A percentile compares a stretch with the other conserved stretches of the same genome.
Conservation (phyloP, 2,113 vertebrate genomes). For the Notarius quadriscutis region DNA sequence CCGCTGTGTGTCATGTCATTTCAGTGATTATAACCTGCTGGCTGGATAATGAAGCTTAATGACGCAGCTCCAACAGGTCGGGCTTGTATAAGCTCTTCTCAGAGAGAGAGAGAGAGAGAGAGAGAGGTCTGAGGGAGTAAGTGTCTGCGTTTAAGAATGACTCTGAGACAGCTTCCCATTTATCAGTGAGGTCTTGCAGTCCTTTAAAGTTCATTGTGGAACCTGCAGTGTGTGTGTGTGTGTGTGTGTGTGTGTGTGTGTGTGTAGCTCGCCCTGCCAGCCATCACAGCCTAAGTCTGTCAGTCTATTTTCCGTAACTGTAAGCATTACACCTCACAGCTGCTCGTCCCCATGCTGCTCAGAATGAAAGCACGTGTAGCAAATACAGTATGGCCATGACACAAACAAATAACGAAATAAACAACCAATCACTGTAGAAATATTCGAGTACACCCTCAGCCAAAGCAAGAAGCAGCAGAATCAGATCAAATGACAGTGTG, state of each 20-base stretch:
- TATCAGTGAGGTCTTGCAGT: slow-evolving; percentile 58
- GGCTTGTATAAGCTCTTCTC: neutral
- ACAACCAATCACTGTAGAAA: neutral
- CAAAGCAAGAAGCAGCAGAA: neutral
- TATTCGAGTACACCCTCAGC: neutral
- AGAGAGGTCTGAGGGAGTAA: slow-evolving; percentile 9
- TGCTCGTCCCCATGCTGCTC: slow-evolving; percentile 19
- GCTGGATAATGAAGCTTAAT: neutral
- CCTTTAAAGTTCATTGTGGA: slow-evolving; percentile 56
- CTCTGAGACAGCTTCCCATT: slow-evolving; percentile 57
- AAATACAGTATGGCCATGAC: neutral
- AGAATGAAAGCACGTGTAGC: slow-evolving; percentile 15
- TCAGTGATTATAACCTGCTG: slow-evolving; percentile 21
- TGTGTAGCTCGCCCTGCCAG: slow-evolving; percentile 4
- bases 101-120: neutral
- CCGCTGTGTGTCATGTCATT: neutral
- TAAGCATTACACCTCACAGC: slow-evolving; percentile 37
- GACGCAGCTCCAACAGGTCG: neutral
- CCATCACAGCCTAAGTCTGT: slow-evolving; percentile 39
- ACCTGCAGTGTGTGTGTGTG: slow-evolving; percentile 39
- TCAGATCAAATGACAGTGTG: neutral
- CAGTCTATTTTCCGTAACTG: slow-evolving; percentile 48
- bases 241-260: slow-evolving; percentile 14
- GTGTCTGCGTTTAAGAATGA: neutral
- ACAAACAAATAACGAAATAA: neutral